These are phyloP conservation scores for Patiria pectinifera DNA, from an alignment of 53 echinoderm and acorn worm species.

Conservation along the genomic window DNA sequence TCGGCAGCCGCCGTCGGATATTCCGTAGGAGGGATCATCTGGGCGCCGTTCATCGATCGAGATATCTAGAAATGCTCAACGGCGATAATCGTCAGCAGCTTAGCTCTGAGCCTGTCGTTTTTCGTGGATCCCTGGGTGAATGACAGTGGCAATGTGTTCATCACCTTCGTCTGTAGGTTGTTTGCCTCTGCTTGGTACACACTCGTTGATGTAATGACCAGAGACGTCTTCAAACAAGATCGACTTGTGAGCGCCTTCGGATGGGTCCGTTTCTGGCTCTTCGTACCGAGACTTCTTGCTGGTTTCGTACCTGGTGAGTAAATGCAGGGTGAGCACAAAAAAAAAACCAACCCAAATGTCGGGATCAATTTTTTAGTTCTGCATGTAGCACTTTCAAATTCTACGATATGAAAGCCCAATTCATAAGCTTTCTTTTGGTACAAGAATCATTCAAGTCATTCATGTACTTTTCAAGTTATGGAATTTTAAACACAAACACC, in stretches of 20 bases:
- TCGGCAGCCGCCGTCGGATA: not conserved
- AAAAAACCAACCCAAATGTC: no score
- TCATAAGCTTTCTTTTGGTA: no score
- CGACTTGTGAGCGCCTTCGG: not conserved
- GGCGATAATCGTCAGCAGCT: not conserved
- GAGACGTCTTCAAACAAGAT: not conserved
- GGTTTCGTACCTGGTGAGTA: slow-evolving; percentile 16
- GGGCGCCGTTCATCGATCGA: slow-evolving; percentile 11
- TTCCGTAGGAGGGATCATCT: not conserved
- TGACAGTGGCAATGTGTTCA: no score
- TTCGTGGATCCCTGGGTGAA: slow-evolving; percentile 19
- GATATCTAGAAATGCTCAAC: not conserved
- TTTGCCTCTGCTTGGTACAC: no score
- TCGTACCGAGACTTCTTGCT: not conserved
- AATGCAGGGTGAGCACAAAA: not conserved
- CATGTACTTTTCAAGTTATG: no score
- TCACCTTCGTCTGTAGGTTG: no score
- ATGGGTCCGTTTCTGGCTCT: not conserved
- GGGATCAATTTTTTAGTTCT: no score
- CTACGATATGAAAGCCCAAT: no score
- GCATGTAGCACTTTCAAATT: no score
- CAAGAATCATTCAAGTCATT: no score
- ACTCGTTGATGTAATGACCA: not conserved
- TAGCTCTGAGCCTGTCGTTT: not conserved
- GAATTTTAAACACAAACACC: no score